Base-by-base conservation (phyloP, 2,888 invertebrate genomes). In the Calliphora vomitoria region DNA sequence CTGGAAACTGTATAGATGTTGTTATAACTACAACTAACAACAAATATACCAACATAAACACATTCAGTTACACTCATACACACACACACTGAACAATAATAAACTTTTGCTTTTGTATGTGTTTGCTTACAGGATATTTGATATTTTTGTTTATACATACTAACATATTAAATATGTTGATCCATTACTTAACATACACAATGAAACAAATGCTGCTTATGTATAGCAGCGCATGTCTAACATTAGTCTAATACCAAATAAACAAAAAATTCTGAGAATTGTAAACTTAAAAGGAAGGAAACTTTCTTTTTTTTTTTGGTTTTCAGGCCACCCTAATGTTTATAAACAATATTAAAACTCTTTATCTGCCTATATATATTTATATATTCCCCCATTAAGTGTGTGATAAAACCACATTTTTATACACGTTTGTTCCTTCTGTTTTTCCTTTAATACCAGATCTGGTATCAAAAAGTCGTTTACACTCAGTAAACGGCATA, bases 391-490 rank as follows among this genome's bases (percentile, higher is more conserved):
- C 20, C 4, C 25, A 13, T 31, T 58, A 58, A 58, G 13, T 5
- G 20, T 8, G 55, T 55, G 20, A 55, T 55, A 60, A 60, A 60
- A 62, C 62, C 35, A 62, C n/a, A 62, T 62, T 38, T 62, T n/a
- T 20, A 10, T 5, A 55, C 8, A 18, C 20, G 1, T 55, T 55
- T 20, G 20, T 20, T 20, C 13, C 25, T 20, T 58, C 11, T 25
- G 13, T 5, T 25, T 25, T 10, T 11, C 11, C 11, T 4, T 35
- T 35, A 58, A 55, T 0, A 55, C 55, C 18, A 20, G 20, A 20
- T 55, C 31, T 31, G 31, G 15, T 15, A 35, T 6, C 8, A 35
- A 31, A 62, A 62, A 62, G n/a, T n/a, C 20, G 8, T 20, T 55
- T 55, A 15, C 50, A 50, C 6, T 50, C 50, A 5, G 6, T 25